Evolutionary conservation across 2,888 invertebrate species (phyloP), one percentile per base, ranked within the genome.

Genomic region (Ennomos erosarius): DNA sequence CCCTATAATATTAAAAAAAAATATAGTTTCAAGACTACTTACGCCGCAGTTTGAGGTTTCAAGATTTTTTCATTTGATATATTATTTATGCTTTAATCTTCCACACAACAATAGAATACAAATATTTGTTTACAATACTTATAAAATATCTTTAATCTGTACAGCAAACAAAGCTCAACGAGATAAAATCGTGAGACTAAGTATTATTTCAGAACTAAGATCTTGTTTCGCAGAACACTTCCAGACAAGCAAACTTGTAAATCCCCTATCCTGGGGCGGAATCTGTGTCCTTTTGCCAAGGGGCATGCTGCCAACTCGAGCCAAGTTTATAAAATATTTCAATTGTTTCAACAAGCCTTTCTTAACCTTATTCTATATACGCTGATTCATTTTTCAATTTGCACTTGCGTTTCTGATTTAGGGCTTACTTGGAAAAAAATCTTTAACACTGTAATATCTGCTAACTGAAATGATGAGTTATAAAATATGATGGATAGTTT

Each of bases 151-250:
- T 39, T 40, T 46, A 51, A 52, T 52, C 58, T 46, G n/a, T 36
- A 39, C 38, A 51, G n/a, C 38, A 11, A 57, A 59, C 62, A 65
- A 68, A 61, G 57, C 62, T 50, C 43, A 39, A 9, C 9, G 43
- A 66, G 64, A 66, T 66, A 58, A 59, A 48, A 63, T 59, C 55
- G 44, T 40, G 13, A 46, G 42, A 47, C 59, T 50, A 45, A 61
- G 68, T 63, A 60, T 67, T 62, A 63, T 63, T 63, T 58, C 61
- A 57, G 42, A 59, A 64, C 53, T 60, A 56, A 66, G 65, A 65
- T 64, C 62, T 62, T 55, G 58, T 59, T 49, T 47, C 51, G 43
- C 35, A 36, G 12, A 50, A 53, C 48, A 42, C 35, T 50, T 57
- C 49, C 45, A 51, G 59, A 59, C 62, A 51, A 55, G 56, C 54